phyloP scores from a whole-genome alignment of 2,888 invertebrate species.

The Pammene fasciana region DNA sequence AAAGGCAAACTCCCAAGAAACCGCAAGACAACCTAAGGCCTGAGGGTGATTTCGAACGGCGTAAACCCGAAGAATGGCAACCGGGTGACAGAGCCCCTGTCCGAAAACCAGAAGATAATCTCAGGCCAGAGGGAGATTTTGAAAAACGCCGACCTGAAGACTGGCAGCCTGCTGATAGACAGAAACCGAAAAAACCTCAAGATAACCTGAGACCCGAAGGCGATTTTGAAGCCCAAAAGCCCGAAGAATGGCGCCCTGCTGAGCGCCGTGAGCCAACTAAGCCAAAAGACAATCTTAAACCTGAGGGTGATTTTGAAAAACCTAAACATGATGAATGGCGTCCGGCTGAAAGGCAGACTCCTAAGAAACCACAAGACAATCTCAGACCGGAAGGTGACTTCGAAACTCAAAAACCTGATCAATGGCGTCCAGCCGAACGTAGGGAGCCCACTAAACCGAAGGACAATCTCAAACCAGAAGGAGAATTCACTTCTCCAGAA shows the following conservation, averaged over 20 bases:
- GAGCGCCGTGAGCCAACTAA: constrained; percentile 49
- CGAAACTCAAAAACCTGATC: constrained; percentile 58
- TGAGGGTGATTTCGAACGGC: constrained; percentile 81
- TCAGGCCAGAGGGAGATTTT: constrained; percentile 75
- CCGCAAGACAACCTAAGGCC: constrained; percentile 84
- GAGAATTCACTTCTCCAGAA: constrained; percentile 75
- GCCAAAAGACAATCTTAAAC: constrained; percentile 56
- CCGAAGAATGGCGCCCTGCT: constrained; percentile 59
- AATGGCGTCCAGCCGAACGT: constrained; percentile 66
- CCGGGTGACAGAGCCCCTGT: constrained; percentile 51
- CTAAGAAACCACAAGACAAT: constrained; percentile 84
- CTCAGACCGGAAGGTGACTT: constrained; percentile 83
- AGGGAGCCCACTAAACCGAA: constrained; percentile 53
- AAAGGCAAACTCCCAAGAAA: constrained; percentile 71
- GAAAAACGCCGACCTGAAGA: constrained; percentile 56
- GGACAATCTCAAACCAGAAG: constrained; percentile 73
- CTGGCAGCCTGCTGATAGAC: constrained; percentile 59
- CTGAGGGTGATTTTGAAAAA: constrained; percentile 67
- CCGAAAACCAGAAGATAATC: constrained; percentile 67
- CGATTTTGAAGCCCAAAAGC: constrained; percentile 62
- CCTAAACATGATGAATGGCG: constrained; percentile 50
- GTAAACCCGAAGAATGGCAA: constrained; percentile 63
- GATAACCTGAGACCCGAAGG: constrained; percentile 66
- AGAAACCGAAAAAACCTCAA: constrained; percentile 51
- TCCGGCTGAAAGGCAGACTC: constrained; percentile 61